These are phyloP conservation scores for Eubucco bourcierii DNA, from an alignment of 2,113 vertebrate genomes.

Conservation along the genomic window DNA sequence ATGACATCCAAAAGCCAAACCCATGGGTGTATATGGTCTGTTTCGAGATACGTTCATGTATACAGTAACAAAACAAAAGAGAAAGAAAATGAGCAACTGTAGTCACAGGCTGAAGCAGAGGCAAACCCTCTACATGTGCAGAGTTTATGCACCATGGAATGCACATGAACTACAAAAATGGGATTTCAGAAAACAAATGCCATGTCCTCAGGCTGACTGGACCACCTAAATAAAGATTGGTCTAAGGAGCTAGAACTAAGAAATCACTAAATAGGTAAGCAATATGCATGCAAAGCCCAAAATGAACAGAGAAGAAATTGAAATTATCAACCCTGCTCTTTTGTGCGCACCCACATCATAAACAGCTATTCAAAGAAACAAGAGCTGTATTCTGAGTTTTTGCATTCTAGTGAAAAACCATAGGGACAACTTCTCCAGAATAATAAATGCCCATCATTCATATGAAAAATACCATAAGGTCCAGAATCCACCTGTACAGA, in stretches of 20 bases:
- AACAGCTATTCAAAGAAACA: too few relatives aligned
- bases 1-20: not conserved
- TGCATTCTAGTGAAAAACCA: not conserved
- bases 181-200: not conserved
- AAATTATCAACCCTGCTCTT: not conserved
- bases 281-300: not conserved
- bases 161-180: not conserved
- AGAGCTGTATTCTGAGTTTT: not conserved
- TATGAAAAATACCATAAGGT: not conserved
- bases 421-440: not conserved
- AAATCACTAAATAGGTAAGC: not conserved
- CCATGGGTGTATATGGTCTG: rapidly evolving
- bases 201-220: not conserved
- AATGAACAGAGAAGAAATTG: not conserved
- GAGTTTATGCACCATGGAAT: not conserved
- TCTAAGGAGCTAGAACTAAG: too few relatives aligned
- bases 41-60: rapidly evolving
- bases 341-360: not conserved
- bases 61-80: not conserved
- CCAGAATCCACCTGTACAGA: not conserved
- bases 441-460: not conserved
- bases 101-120: not conserved
- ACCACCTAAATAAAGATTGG: too few relatives aligned
- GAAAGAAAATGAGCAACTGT: not conserved
- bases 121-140: not conserved